Base-by-base conservation (phyloP, 2,797 vertebrate genomes). In the Eremophila alpestris region DNA sequence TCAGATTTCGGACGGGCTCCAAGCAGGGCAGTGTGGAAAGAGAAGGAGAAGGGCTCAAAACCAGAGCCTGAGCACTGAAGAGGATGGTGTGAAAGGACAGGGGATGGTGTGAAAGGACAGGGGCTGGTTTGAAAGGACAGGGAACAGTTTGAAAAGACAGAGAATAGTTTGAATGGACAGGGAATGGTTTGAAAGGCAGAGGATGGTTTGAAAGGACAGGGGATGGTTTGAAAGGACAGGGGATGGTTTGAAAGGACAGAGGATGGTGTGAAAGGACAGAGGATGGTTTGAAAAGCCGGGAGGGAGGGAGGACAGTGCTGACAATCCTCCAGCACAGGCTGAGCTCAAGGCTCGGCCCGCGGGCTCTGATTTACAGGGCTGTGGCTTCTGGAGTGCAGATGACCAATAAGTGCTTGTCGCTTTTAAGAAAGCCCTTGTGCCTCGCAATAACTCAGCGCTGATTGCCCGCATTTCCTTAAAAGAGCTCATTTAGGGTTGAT, bases 381-480 rank as follows among this genome's bases (percentile, higher is more conserved):
- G 67, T 48, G 51, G 83, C 86, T 94, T 90, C 90, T 93, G 90
- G 34, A 81, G 90, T 32, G 74, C 89, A 92, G 92, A 82, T 90
- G 90, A 96, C 96, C 96, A 90, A 11, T 84, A 96, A 96, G 86
- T 92, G 83, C 81, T 90, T 3, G 0, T 84, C 0, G 11, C 77
- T 94, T 95, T 89, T 87, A 84, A 95, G 90, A 82, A 95, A 94
- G 74, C 89, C 94, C 86, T 87, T 87, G 86, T 94, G 92, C 81
- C 55, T 90, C 32, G 64, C 81, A 58, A 30, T 96, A 96, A 95
- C 89, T 96, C 94, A 95, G 70, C 16, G 6, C 94, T 94, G 95
- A 94, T 95, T 96, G 92, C 89, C 83, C 91, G 59, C 86, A 93
- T 96, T 95, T 95, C 82, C 94, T 93, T 96, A 94, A 94, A 93